phyloP scores from a whole-genome alignment of 2,797 vertebrate genomes.

The Macroramphosus scolopax region DNA sequence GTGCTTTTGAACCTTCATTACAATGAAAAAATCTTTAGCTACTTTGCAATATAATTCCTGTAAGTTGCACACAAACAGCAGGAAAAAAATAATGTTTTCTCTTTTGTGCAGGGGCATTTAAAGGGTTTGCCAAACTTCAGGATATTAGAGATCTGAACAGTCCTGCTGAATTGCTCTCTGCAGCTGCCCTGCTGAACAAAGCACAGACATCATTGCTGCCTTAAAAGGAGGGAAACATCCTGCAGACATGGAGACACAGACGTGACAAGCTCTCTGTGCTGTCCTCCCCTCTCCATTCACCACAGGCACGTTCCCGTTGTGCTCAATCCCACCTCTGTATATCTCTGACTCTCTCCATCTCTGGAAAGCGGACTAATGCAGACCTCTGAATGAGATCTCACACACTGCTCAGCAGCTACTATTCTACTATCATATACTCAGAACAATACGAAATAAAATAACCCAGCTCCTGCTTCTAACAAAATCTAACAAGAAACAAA shows the following conservation, averaged over 20 bases:
- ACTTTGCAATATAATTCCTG: no score
- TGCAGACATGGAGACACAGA: constrained; percentile 38
- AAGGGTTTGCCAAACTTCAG: constrained; percentile 5
- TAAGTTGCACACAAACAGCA: neutral
- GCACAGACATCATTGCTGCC: constrained; percentile 58
- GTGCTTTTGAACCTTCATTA: no score
- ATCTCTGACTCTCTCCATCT: constrained; percentile 10
- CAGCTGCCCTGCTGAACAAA: constrained; percentile 47
- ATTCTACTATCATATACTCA: no score
- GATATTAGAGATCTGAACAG: constrained; percentile 20
- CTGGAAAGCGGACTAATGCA: constrained; percentile 21
- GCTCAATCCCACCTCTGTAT: constrained; percentile 16
- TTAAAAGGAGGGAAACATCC: constrained; percentile 74
- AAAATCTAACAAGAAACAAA: no score
- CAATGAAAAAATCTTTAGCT: no score
- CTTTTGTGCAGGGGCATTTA: constrained; percentile 1
- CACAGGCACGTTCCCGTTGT: constrained; percentile 27
- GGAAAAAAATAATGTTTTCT: neutral
- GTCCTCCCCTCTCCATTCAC: constrained; percentile 27
- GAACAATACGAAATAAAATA: no score
- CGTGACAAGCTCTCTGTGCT: constrained; percentile 46
- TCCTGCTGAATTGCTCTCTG: constrained; percentile 40
- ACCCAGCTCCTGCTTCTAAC: no score
- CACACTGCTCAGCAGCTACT: no score
- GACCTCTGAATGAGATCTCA: constrained; percentile 29